Base-by-base conservation (phyloP, 2,113 vertebrate species). In the Myocastor coypus region DNA sequence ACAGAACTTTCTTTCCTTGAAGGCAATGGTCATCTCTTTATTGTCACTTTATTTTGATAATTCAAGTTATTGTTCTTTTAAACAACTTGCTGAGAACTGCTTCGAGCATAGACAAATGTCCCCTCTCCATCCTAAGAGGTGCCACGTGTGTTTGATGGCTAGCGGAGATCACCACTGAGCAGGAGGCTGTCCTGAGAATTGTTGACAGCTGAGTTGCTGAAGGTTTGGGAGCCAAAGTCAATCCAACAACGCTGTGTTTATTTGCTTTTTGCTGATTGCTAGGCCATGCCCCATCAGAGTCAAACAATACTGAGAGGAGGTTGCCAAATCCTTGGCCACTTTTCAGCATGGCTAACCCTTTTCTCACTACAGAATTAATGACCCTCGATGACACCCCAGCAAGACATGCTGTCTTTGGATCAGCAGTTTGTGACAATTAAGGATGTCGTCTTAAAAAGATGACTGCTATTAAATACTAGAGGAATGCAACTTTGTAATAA, bases 211-310 rank as follows among this genome's bases (percentile, higher is more conserved):
- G 85, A 95, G 82, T 85, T 17, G 28, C 95, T 92, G 82, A 91
- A 96, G 89, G 34, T 92, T 97, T 92, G 91, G 75, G 90, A 68
- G 87, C 89, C 96, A 91, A 96, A 98, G 95, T 96, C 95, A 96
- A 95, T 96, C 93, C 96, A 97, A 59, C 95, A 96, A 92, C 55
- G 64, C 83, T 97, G 96, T 98, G 97, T 98, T 98, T 97, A 97
- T 97, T 97, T 98, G 87, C 63, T 87, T 94, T 94, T 85, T 90
- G 95, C 97, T 95, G 94, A 77, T 96, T 96, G 95, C 93, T 95
- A 96, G 96, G 95, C 95, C 96, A 86, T 94, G 96, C 93, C 93
- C 97, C 87, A 87, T 97, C 96, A 96, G 89, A 97, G 93, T 93
- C 87, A 89, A 96, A 96, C 94, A 96, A 83, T 97, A 96, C 97